Evolutionary conservation across 2,888 invertebrate species (phyloP).

Genomic region (Ligdia adustata): DNA sequence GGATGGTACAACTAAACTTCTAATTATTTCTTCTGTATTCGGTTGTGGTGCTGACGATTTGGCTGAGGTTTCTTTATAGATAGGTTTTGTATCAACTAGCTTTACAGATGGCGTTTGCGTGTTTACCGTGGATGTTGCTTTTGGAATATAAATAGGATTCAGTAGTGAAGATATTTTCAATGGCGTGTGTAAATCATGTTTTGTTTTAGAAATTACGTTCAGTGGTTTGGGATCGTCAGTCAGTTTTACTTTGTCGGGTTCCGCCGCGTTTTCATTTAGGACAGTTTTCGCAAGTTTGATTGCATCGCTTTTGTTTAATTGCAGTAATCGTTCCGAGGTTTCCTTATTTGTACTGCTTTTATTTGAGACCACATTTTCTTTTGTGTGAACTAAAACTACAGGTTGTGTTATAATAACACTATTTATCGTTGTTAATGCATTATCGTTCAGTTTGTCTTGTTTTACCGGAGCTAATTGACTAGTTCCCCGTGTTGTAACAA

Average conservation of each 20-base stretch:
- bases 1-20: conserved; percentile 1
- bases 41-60: not conserved
- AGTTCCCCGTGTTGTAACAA: conserved; percentile 9
- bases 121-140: conserved; percentile 23
- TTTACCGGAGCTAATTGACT: not conserved
- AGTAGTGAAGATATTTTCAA: conserved; percentile 70
- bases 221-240: conserved; percentile 12
- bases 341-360: conserved; percentile 16
- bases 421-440: conserved; percentile 31
- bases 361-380: conserved; percentile 31
- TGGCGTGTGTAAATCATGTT: conserved; percentile 48
- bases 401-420: conserved; percentile 45
- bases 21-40: conserved; percentile 4
- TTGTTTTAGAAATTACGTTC: conserved; percentile 28
- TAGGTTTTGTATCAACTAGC: conserved; percentile 12
- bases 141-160: conserved; percentile 58
- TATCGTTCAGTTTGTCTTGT: conserved; percentile 6
- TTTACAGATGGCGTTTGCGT: conserved; percentile 15
- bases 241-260: conserved; percentile 16
- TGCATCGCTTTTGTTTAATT: not conserved
- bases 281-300: not conserved
- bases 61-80: conserved; percentile 7
- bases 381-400: conserved; percentile 42
- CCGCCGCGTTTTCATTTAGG: not conserved
- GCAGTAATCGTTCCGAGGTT: conserved; percentile 2